Evolutionary conservation across 1,140 invertebrate genomes (phyloP).

Genomic region (Atta cephalotes): DNA sequence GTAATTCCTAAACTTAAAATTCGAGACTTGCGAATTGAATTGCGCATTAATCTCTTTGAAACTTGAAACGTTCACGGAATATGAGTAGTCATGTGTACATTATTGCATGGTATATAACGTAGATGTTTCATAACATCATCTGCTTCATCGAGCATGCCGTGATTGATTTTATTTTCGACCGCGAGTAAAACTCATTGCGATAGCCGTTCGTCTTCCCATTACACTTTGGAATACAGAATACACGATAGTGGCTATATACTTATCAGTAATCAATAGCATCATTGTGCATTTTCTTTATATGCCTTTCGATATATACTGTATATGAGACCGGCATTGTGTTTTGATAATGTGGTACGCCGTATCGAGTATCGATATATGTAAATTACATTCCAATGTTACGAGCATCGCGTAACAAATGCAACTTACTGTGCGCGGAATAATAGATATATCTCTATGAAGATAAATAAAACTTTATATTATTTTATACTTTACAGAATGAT

Average conservation of each 20-base stretch:
- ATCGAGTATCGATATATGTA: conserved; percentile 35
- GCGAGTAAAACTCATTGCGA: not conserved
- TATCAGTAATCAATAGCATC: conserved; percentile 52
- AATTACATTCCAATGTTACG: conserved; percentile 25
- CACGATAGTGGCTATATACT: not conserved
- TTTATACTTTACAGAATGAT: not conserved
- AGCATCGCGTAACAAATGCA: conserved; percentile 10
- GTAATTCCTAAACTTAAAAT: not conserved
- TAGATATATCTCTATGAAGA: not conserved
- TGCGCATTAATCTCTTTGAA: conserved; percentile 40
- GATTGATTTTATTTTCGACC: conserved; percentile 34
- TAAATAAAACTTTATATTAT: not conserved
- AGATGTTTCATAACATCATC: conserved; percentile 13
- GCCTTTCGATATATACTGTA: not conserved
- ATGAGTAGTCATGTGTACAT: not conserved
- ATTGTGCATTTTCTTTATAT: conserved; percentile 29
- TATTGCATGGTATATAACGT: not conserved
- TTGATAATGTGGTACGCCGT: not conserved
- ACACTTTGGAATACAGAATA: conserved; percentile 11
- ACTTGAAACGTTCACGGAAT: conserved; percentile 13
- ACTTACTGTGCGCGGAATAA: not conserved
- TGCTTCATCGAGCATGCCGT: not conserved
- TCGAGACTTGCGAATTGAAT: conserved; percentile 10
- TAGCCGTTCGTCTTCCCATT: not conserved
- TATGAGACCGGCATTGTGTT: not conserved